Evolutionary conservation across 2,113 vertebrate species (phyloP), one percentile per base, ranked within the genome.

Genomic region (Lanius ludovicianus): DNA sequence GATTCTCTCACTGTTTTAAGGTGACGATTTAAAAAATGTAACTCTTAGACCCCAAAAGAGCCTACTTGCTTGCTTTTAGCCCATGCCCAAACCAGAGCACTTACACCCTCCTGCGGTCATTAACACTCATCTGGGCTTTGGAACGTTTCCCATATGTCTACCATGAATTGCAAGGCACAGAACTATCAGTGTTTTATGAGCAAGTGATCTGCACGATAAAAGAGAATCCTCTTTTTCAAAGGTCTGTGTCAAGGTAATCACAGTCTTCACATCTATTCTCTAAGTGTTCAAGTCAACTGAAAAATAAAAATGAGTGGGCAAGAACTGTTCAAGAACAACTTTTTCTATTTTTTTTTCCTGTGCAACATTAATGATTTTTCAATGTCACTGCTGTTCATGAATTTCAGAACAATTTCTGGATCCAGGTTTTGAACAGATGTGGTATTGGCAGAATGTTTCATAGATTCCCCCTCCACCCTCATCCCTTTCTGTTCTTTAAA

Each of bases 391-490:
- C 52, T 77, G 35, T 46, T 83, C 19, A 68, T 27, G 27, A 83
- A 91, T 75, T 94, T 93, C 68, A 91, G 35, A 95, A 84, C 41
- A 55, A 42, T 84, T 69, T 82, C 60, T 90, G 52, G 46, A 94
- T 74, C 42, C 92, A 95, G 57, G 44, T 92, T 95, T 95, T 87
- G 35, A 89, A 70, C 89, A 96, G 92, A 94, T 95, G 75, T 95
- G 69, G 31, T 31, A 95, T 0, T 92, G 79, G 78, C 62, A 90
- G 93, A 95, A 73, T 27, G 41, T 81, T 97, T 83, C 75, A 77
- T 1, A 89, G 47, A 81, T 64, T 71, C 15, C 24, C 13, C 14
- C 11, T 15, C 7, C 2, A 16, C 33, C 27, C 27, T 31, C 5
- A 5, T 25, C 15, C 24, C 11, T 21, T 60, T 78, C 50, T 77